Evolutionary conservation across 1,140 invertebrate species (phyloP).

Genomic region (Anthonomus grandis): DNA sequence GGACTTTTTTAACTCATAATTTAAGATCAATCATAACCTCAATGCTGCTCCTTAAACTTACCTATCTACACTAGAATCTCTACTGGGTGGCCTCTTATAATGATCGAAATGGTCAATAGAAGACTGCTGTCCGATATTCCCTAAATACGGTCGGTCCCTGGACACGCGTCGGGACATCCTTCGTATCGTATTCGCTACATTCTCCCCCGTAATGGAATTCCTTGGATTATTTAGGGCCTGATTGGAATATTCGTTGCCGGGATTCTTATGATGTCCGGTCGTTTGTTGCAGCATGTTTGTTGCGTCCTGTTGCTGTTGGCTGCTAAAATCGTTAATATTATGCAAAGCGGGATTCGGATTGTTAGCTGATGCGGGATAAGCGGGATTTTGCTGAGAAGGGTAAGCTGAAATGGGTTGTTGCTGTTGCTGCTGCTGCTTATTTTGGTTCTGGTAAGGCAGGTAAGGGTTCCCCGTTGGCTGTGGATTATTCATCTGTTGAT

Average conservation of each 20-base stretch:
- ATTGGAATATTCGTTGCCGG: slow-evolving; percentile 9
- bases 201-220: slow-evolving; percentile 38
- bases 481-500: no score
- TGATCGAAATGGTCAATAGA: slow-evolving; percentile 82
- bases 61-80: slow-evolving; percentile 83
- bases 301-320: no score
- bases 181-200: slow-evolving; percentile 37
- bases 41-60: no score
- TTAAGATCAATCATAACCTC: no score
- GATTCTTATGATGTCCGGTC: slow-evolving; percentile 20
- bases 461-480: slow-evolving; percentile 40
- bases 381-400: no score
- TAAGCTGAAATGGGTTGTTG: no score
- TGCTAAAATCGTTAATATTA: no score
- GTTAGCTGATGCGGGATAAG: no score
- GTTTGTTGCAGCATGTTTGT: slow-evolving; percentile 38
- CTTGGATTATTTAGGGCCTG: slow-evolving; percentile 19
- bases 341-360: no score
- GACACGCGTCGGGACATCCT: slow-evolving; percentile 52
- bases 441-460: no score
- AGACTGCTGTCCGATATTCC: slow-evolving; percentile 52
- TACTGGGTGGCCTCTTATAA: slow-evolving; percentile 84
- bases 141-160: slow-evolving; percentile 53
- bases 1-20: no score
- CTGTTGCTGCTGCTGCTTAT: no score